A percentile compares a stretch with the other conserved stretches of the same genome.
Evolutionary conservation across 2,113 vertebrate species (phyloP).

Genomic region (Sinocyclocheilus rhinocerous): DNA sequence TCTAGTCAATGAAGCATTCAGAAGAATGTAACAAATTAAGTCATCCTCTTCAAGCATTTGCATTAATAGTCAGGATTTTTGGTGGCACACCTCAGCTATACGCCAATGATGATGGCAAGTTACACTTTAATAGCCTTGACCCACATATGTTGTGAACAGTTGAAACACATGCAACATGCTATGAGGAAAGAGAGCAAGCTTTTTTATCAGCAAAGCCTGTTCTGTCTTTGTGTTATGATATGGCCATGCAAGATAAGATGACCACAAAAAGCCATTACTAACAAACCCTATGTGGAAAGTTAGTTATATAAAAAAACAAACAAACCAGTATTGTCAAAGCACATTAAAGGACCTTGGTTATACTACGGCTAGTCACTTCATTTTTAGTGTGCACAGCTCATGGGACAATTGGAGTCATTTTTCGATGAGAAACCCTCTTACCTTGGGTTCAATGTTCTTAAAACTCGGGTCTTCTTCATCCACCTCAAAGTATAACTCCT

Average conservation of each 20-base stretch:
- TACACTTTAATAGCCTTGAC: constrained; percentile 6
- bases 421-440: constrained; percentile 74
- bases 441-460: constrained; percentile 96
- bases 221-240: neutral
- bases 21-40: neutral
- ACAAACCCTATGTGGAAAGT: neutral
- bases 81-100: neutral
- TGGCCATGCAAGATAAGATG: neutral
- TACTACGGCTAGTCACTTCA: neutral
- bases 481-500: constrained; percentile 97
- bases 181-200: neutral
- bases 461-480: constrained; percentile 95
- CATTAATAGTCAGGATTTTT: neutral
- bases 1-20: neutral
- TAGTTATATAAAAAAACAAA: neutral
- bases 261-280: neutral
- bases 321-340: neutral
- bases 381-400: neutral
- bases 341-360: constrained; percentile 7
- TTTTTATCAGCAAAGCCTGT: neutral
- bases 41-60: no score
- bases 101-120: neutral
- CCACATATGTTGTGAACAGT: neutral
- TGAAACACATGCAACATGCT: constrained; percentile 10
- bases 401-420: constrained; percentile 19